Evolutionary conservation across 2,888 invertebrate genomes (phyloP), one percentile per base, ranked within the genome.

Genomic region (Drosophila fulvimacula): DNA sequence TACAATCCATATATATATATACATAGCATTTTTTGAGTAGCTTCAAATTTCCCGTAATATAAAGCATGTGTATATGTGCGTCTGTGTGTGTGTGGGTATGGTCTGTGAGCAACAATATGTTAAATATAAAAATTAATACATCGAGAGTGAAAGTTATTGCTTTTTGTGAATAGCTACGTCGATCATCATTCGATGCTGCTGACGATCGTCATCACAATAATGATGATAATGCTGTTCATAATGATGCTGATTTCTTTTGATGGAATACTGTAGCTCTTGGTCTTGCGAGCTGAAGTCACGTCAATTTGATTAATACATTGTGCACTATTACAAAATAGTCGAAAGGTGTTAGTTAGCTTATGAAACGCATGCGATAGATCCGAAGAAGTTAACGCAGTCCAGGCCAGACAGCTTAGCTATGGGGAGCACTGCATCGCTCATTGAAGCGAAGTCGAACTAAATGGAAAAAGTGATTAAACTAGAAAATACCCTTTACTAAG

Each of bases 131-230:
- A 90, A 90, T 82, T 86, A 89, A 90, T 90, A 89, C 88, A 88
- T 90, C 78, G 90, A 90, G 89, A 90, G 90, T 90, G 90, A 90
- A 90, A 90, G 90, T 90, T 90, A 82, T 87, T 87, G 82, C 85
- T 84, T 79, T 85, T 84, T 69, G 71, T 76, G 76, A 75, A 48
- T 61, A 48, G 57, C 70, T 58, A 42, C 67, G 76, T 71, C 73
- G 70, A 81, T 88, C 79, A 82, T 76, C 66, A 68, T 75, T 21
- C 62, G 27, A 44, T 34, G 38, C 52, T 39, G 36, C 34, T 24
- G 51, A n/a, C 36, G 39, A 17, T 38, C 68, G 19, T 42, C 19
- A 46, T 55, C 21, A 41, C 42, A 10, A 60, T 42, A n/a, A 59
- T 30, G 46, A 5, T 46, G 24, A 44, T 53, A n/a, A 30, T 63